Base-by-base conservation (phyloP, 1,140 invertebrate species). In the Papilio helenus region DNA sequence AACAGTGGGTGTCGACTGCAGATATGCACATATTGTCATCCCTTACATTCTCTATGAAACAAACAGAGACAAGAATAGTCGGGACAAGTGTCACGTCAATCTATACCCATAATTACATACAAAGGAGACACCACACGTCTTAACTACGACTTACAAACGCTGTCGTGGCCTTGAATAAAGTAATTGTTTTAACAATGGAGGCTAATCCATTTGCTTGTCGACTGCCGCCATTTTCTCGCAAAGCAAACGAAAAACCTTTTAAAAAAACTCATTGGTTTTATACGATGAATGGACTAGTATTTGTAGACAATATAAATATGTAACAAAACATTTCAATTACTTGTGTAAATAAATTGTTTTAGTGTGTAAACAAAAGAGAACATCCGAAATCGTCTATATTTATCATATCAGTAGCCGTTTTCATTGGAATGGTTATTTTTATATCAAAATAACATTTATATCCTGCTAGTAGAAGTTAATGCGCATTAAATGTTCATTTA, bases 101-200 rank as follows among this genome's bases (percentile, higher is more conserved):
- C 44, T 12, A 46, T 14, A 46, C 44, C 44, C 44, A 46, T 46
- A n/a, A 55, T 18, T 20, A 55, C 16, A 61, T 61, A 73, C 34
- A 74, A 49, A 23, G 72, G 46, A 74, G 72, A 46, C 23, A 46
- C 42, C 72, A 51, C 23, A 74, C 46, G 20, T 74, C n/a, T 73
- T 49, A 74, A 49, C 72, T 74, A 44, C 72, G 20, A 49, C 61
- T 46, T 49, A 49, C 55, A 34, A 39, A 39, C 39, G 58, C 14
- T 65, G 55, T 20, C 76, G 34, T 65, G 76, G 39, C 76, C 76
- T 77, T 77, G 76, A 14, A 18, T 26, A 77, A 77, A 65, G 76
- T 77, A 77, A 77, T 77, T 65, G 76, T 77, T 77, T 39, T 77
- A 77, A 65, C 76, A 77, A 77, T 77, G 65, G 76, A 77, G 29